A percentile compares a stretch with the other conserved stretches of the same genome.
Evolutionary conservation across 2,113 vertebrate species (phyloP).

Genomic region (Antechinus flavipes): DNA sequence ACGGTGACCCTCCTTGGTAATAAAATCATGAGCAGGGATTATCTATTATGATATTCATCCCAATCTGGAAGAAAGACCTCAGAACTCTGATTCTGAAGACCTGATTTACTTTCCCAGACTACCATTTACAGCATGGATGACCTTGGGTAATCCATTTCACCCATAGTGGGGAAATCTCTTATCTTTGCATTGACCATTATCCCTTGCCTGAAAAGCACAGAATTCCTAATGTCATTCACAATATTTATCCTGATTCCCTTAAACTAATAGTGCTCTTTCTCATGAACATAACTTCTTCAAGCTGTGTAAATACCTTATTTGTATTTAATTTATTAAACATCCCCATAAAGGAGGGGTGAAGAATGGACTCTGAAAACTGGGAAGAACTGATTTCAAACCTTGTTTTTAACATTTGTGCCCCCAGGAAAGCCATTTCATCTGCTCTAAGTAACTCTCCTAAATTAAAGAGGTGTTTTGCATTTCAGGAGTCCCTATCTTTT

Average conservation of each 20-base stretch:
- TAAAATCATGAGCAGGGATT: neutral
- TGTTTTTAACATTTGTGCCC: neutral
- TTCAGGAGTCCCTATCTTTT: neutral
- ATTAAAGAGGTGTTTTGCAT: neutral
- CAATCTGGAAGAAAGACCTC: neutral
- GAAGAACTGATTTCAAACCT: neutral
- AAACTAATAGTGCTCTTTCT: neutral
- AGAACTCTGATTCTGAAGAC: neutral
- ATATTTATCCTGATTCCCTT: neutral
- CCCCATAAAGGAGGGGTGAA: neutral
- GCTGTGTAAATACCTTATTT: neutral
- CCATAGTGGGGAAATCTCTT: neutral
- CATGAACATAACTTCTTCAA: neutral
- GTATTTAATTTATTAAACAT: neutral
- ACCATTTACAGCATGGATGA: neutral
- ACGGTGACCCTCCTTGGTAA: neutral
- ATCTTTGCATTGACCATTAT: neutral
- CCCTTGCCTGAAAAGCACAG: neutral
- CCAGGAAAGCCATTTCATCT: neutral
- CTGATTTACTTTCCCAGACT: neutral
- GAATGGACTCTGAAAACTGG: neutral
- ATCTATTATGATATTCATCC: neutral
- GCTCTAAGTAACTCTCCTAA: neutral
- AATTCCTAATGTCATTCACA: neutral
- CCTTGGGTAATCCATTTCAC: neutral